Evolutionary conservation across 2,113 vertebrate genomes (phyloP).

Genomic region (Nicator chloris): DNA sequence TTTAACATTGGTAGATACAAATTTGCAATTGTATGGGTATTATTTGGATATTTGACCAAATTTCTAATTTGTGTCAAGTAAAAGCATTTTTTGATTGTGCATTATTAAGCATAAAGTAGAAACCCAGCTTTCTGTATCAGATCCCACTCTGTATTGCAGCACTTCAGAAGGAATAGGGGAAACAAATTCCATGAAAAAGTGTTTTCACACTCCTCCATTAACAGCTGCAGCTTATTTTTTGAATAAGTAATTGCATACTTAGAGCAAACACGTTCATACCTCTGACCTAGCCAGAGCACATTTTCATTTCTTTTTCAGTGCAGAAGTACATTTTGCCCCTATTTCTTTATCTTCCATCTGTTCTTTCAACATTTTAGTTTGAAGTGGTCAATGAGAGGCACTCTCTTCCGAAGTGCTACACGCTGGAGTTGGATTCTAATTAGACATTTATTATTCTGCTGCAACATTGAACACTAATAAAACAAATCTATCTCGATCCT

Average conservation of each 20-base stretch:
- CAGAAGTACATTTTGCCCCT: background rate
- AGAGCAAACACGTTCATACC: background rate
- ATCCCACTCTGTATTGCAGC: background rate
- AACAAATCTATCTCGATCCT: background rate
- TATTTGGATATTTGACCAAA: background rate
- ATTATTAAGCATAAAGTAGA: background rate
- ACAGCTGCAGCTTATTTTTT: background rate
- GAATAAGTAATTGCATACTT: background rate
- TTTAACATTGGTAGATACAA: background rate
- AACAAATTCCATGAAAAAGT: background rate
- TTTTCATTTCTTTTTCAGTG: background rate
- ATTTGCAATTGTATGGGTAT: background rate
- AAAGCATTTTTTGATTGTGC: background rate
- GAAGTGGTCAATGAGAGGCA: background rate
- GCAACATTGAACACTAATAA: background rate
- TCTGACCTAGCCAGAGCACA: background rate
- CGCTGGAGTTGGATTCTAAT: background rate
- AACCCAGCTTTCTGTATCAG: background rate
- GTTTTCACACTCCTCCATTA: background rate
- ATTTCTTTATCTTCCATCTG: background rate
- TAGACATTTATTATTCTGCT: conserved; percentile 2
- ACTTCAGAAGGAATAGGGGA: background rate
- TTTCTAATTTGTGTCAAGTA: background rate
- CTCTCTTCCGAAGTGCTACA: background rate
- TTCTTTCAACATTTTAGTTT: background rate